A percentile compares a stretch with the other conserved stretches of the same genome.
These are phyloP conservation scores for Pseudomyrmex concolor DNA, from an alignment of 1,140 invertebrate species.

Conservation along the genomic window DNA sequence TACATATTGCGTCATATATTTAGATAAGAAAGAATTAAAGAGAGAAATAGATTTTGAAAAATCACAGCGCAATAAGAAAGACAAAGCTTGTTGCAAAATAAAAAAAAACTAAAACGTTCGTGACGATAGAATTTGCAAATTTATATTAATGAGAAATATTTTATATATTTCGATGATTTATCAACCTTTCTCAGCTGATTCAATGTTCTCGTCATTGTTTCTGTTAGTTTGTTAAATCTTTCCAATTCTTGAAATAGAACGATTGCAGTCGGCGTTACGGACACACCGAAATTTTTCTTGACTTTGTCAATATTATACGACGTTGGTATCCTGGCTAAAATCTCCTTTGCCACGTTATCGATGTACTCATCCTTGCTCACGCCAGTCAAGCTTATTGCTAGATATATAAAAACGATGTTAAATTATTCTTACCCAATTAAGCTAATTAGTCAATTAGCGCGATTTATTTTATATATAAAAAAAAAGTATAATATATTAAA, in stretches of 20 bases:
- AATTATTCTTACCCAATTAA: not conserved
- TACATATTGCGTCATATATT: too few species aligned
- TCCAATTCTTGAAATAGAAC: constrained; percentile 96
- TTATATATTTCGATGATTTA: not conserved
- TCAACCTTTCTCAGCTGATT: constrained; percentile 89
- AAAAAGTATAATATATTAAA: too few species aligned
- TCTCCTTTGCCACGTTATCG: constrained; percentile 91
- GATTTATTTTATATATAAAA: too few species aligned
- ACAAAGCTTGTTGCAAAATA: not conserved
- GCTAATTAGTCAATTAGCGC: too few species aligned
- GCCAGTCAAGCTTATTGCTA: constrained; percentile 81
- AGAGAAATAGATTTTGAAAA: not conserved
- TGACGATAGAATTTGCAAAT: not conserved
- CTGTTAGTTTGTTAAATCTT: constrained; percentile 92
- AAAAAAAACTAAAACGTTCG: not conserved
- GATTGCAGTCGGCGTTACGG: constrained; percentile 92
- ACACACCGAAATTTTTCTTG: constrained; percentile 90
- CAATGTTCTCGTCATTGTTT: constrained; percentile 90
- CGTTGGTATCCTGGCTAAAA: constrained; percentile 90
- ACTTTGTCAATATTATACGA: constrained; percentile 92
- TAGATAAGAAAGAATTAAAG: not conserved
- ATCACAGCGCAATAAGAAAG: not conserved
- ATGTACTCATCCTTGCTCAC: constrained; percentile 93
- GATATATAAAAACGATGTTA: not conserved
- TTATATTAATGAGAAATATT: not conserved